A percentile compares a stretch with the other conserved stretches of the same genome.
Evolutionary conservation across 2,797 vertebrate genomes (phyloP).

Genomic region (Ceyx erithaca): DNA sequence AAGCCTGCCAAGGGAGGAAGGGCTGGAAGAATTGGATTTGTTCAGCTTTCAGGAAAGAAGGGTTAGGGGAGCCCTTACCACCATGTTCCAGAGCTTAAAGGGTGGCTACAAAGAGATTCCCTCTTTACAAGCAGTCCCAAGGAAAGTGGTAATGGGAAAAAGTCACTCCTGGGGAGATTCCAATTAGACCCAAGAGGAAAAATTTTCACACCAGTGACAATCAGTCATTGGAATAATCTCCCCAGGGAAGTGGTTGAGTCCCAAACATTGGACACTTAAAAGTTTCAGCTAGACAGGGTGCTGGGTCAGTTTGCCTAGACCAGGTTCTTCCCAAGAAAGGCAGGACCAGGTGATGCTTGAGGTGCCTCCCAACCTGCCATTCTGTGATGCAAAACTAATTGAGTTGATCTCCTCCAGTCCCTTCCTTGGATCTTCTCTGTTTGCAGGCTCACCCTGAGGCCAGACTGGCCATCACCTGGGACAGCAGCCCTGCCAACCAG

Average conservation of each 20-base stretch:
- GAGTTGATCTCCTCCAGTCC: rapidly evolving
- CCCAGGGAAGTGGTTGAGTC: too few species aligned
- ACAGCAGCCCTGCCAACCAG: neutral
- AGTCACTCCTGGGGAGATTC: neutral
- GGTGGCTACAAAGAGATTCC: neutral
- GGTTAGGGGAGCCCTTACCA: neutral
- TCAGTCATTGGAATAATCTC: neutral
- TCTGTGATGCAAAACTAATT: neutral
- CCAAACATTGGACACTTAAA: neutral
- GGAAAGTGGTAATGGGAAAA: neutral
- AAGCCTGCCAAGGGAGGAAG: neutral
- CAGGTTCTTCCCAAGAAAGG: neutral
- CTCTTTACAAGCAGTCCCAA: neutral
- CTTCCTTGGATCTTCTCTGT: neutral
- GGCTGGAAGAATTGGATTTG: neutral
- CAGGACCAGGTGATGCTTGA: neutral
- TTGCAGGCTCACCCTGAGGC: neutral
- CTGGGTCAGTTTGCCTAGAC: neutral
- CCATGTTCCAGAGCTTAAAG: neutral
- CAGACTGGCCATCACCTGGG: rapidly evolving
- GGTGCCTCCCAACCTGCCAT: neutral
- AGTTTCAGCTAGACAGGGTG: neutral
- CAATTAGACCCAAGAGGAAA: neutral
- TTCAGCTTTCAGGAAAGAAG: neutral
- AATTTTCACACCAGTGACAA: neutral